Evolutionary conservation across 2,888 invertebrate species (phyloP).

Genomic region (Mantis religiosa): DNA sequence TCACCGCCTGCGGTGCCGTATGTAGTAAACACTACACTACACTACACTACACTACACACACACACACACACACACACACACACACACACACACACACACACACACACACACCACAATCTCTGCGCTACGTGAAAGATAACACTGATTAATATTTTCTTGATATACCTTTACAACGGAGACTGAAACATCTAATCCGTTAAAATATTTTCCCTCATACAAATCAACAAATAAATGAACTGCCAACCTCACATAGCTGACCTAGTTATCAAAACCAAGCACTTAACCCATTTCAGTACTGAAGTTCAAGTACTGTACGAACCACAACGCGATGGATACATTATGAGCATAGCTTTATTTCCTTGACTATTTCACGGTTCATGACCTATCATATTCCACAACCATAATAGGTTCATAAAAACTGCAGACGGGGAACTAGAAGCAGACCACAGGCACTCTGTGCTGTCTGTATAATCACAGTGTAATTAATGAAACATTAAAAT

Average conservation of each 20-base stretch:
- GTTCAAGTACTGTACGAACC: background rate
- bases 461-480: background rate
- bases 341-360: background rate
- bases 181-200: too few species aligned
- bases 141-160: too few species aligned
- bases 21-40: too few species aligned
- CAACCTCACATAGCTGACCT: background rate
- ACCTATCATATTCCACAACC: background rate
- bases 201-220: too few species aligned
- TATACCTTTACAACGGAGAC: too few species aligned
- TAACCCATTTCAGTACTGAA: background rate
- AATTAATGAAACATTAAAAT: background rate
- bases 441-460: background rate
- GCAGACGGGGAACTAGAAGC: background rate
- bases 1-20: too few species aligned
- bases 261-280: background rate
- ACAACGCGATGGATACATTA: background rate
- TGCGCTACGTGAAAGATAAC: too few species aligned
- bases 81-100: too few species aligned
- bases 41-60: too few species aligned
- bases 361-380: background rate
- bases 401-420: background rate
- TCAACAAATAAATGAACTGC: background rate
- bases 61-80: too few species aligned
- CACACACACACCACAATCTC: too few species aligned